A percentile compares a stretch with the other conserved stretches of the same genome.
Evolutionary conservation across 2,888 invertebrate genomes (phyloP).

Genomic region (Troides helena): DNA sequence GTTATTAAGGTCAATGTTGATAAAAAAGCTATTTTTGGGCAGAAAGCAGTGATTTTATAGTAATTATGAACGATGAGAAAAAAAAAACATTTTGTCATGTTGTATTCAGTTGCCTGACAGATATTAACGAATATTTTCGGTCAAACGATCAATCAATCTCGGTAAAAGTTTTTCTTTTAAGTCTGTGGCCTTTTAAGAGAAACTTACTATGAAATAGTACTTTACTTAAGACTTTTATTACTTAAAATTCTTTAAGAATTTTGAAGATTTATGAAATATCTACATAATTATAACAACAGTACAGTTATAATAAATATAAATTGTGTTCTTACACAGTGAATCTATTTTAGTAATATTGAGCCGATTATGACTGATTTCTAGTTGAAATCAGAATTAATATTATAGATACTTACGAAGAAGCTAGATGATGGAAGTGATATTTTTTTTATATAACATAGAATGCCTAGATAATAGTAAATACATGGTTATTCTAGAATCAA

Average conservation of each 20-base stretch:
- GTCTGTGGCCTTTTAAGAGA: constrained; percentile 45
- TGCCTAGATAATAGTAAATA: background rate
- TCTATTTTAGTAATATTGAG: no score
- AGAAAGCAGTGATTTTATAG: constrained; percentile 1
- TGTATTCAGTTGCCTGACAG: constrained; percentile 62
- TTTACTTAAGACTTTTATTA: background rate
- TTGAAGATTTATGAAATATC: background rate
- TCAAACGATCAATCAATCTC: constrained; percentile 68
- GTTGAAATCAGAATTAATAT: background rate
- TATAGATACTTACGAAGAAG: background rate
- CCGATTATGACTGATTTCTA: background rate
- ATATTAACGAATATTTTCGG: constrained; percentile 72
- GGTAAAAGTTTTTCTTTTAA: constrained; percentile 37
- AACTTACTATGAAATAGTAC: background rate
- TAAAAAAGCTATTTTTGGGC: background rate
- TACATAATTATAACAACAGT: no score
- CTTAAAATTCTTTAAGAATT: background rate
- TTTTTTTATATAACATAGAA: background rate
- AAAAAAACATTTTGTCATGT: constrained; percentile 34
- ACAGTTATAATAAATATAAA: no score
- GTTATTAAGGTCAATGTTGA: background rate
- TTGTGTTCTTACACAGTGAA: no score
- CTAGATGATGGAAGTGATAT: background rate
- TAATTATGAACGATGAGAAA: constrained; percentile 3
- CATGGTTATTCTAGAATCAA: background rate